phyloP scores from a whole-genome alignment of 1,140 invertebrate species.

The Lordiphosa collinella region DNA sequence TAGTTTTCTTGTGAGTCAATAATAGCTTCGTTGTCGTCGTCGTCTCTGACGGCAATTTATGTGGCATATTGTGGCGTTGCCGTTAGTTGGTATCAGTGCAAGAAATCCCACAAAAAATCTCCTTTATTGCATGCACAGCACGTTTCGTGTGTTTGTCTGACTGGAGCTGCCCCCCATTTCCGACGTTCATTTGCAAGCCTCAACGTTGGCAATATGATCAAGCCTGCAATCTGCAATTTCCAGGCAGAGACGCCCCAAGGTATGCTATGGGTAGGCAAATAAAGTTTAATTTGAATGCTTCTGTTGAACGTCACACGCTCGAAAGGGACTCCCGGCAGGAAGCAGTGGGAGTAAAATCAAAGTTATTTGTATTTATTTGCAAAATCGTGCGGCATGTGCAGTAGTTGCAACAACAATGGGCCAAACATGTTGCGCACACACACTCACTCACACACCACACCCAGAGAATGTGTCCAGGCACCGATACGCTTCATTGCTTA shows the following conservation, averaged over 20 bases:
- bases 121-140: slow-evolving; percentile 75
- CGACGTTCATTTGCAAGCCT: slow-evolving; percentile 68
- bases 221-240: slow-evolving; percentile 76
- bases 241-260: slow-evolving; percentile 66
- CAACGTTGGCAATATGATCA: slow-evolving; percentile 65
- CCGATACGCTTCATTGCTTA: slow-evolving; percentile 59
- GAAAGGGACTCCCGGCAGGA: slow-evolving; percentile 2
- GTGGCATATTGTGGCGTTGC: slow-evolving; percentile 58
- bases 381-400: slow-evolving; percentile 69
- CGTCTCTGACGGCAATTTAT: slow-evolving; percentile 42
- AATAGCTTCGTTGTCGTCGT: background rate
- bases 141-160: slow-evolving; percentile 70
- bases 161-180: slow-evolving; percentile 13
- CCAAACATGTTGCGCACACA: slow-evolving; percentile 42
- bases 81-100: slow-evolving; percentile 58
- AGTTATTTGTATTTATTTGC: slow-evolving; percentile 77
- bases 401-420: slow-evolving; percentile 51
- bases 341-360: slow-evolving; percentile 60
- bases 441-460: too few relatives aligned
- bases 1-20: too few relatives aligned
- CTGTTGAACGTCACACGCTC: slow-evolving; percentile 59
- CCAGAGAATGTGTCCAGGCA: too few relatives aligned
- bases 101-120: slow-evolving; percentile 73
- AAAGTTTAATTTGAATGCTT: slow-evolving; percentile 78
- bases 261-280: slow-evolving; percentile 52